Evolutionary conservation across 2,797 vertebrate species (phyloP), one percentile per base, ranked within the genome.

Genomic region (Rhinophrynus dorsalis): DNA sequence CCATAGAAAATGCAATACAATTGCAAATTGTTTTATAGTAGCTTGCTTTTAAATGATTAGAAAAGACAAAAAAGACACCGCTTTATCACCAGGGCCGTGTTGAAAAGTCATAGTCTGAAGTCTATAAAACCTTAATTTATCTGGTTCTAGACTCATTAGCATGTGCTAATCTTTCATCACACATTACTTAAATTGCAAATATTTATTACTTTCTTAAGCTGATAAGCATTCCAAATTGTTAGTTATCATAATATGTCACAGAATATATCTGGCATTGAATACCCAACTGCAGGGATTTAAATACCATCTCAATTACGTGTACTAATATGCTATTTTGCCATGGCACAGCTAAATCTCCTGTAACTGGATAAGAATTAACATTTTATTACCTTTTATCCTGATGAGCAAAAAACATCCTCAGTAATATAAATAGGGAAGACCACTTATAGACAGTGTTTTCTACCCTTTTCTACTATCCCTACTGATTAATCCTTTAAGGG

Each of bases 311-410:
- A 63, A 37, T 63, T 50, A 63, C 60, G 15, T 6, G 20, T n/a
- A 37, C 21, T 63, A 63, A 37, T 63, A 63, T 37, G 13, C 32
- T 35, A 35, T 37, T 62, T 47, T 24, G 38, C 20, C 35, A 9
- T 26, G 20, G 1, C 45, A 17, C 44, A 35, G 29, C 33, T 50
- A 21, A 24, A 9, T 24, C 11, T 44, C 63, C 40, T 15, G 29
- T 67, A 66, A 66, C 35, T 56, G 38, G 27, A 10, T 17, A 48
- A 5, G 40, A 24, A 48, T 58, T 67, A 57, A 58, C 65, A 52
- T 67, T 47, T 45, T 18, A 40, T 1, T 35, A 38, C 58, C 54
- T 37, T 48, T 67, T 44, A 42, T 23, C 15, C 15, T 32, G 40
- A 10, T 35, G 42, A 35, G 20, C 30, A 67, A 21, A 29, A 26